phyloP scores from a whole-genome alignment of 2,888 invertebrate genomes.

The Orthonychiurus folsomi region DNA sequence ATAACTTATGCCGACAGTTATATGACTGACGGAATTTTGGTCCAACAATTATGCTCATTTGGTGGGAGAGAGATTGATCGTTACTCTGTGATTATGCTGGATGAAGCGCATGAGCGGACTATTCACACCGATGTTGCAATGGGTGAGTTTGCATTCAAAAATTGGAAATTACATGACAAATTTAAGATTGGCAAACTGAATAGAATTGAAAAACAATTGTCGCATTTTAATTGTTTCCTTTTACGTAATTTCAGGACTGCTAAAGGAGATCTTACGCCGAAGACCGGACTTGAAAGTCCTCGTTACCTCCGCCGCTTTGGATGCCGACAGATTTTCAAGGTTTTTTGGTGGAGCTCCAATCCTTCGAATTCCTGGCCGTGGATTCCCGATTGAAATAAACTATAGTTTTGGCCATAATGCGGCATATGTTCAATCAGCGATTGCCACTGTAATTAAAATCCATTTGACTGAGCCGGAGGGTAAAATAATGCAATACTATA shows the following conservation, averaged over 20 bases:
- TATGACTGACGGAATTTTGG: constrained; percentile 99
- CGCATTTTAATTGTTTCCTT: too few relatives aligned
- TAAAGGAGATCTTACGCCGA: constrained; percentile 70
- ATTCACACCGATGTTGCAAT: constrained; percentile 97
- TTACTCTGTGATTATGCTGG: constrained; percentile 95
- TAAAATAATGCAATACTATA: constrained; percentile 22
- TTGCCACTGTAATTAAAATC: constrained; percentile 98
- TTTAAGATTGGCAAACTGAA: too few relatives aligned
- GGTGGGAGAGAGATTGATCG: constrained; percentile 78
- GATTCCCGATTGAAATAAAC: constrained; percentile 90
- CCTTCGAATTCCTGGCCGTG: constrained; percentile 93
- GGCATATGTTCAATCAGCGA: constrained; percentile 91
- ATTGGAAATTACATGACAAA: too few relatives aligned
- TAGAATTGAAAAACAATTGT: too few relatives aligned
- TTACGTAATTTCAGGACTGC: constrained; percentile 45
- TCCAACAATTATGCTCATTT: constrained; percentile 92
- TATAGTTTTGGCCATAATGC: constrained; percentile 64
- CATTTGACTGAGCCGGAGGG: constrained; percentile 90
- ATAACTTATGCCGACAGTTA: constrained; percentile 52
- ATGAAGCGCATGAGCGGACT: constrained; percentile 97
- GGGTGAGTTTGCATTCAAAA: constrained; percentile 51
- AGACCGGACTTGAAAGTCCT: constrained; percentile 90
- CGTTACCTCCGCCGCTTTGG: constrained; percentile 95
- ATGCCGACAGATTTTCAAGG: constrained; percentile 96
- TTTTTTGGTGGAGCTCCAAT: constrained; percentile 98